These are phyloP conservation scores for Crypturellus tataupa DNA, from an alignment of 2,797 vertebrate genomes.

Conservation along the genomic window DNA sequence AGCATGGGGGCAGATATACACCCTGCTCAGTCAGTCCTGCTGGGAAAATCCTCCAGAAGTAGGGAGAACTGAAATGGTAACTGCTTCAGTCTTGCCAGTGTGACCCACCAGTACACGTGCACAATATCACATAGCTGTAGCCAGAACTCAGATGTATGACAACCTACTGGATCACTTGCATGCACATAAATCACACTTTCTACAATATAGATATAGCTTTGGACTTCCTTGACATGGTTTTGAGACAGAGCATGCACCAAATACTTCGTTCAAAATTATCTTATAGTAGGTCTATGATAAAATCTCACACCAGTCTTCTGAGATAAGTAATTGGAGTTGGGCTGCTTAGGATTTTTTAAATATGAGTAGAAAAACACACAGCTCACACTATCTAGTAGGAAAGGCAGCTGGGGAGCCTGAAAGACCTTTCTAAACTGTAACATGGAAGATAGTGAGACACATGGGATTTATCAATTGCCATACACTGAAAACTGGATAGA, in stretches of 20 bases:
- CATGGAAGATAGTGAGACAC: neutral
- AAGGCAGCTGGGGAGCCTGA: neutral
- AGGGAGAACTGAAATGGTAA: neutral
- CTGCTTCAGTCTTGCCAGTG: neutral
- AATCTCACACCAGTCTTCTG: neutral
- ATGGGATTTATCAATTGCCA: neutral
- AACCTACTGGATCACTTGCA: neutral
- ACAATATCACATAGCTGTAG: neutral
- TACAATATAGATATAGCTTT: rapidly evolving
- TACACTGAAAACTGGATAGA: neutral
- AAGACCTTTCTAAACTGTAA: neutral
- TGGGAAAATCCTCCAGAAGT: neutral
- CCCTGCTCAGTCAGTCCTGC: neutral
- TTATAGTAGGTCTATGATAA: neutral
- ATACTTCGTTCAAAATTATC: neutral
- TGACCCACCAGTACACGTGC: neutral
- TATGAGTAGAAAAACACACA: neutral
- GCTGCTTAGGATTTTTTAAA: neutral
- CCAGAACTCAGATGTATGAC: neutral
- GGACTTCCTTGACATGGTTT: neutral
- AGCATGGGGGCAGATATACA: neutral
- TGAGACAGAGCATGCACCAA: neutral
- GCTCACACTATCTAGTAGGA: neutral
- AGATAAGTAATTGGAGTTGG: neutral
- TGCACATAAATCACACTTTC: neutral